phyloP scores from a whole-genome alignment of 2,113 vertebrate genomes.

The Pelecanus crispus region DNA sequence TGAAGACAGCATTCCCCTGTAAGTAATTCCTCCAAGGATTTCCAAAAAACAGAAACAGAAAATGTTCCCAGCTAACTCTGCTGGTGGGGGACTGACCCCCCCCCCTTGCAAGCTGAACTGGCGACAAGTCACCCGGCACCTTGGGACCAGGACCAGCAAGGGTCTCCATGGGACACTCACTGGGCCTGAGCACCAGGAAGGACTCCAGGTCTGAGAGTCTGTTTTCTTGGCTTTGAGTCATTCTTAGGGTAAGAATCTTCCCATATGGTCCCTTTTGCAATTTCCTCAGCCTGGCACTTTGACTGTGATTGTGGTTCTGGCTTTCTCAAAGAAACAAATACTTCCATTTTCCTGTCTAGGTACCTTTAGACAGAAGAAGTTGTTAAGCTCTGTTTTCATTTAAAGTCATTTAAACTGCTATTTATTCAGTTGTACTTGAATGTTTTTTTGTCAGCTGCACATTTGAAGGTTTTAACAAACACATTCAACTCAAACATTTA shows the following conservation, averaged over 20 bases:
- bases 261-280: background rate
- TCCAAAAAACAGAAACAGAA: background rate
- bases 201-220: background rate
- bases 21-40: background rate
- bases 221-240: background rate
- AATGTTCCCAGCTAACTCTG: background rate
- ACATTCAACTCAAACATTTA: background rate
- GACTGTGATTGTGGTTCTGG: background rate
- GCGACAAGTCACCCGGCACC: fast-evolving
- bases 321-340: background rate
- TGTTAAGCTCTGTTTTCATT: background rate
- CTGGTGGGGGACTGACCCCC: background rate
- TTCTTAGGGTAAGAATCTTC: background rate
- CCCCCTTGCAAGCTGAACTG: background rate
- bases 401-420: background rate
- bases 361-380: background rate
- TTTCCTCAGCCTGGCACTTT: background rate
- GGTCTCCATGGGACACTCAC: background rate
- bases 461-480: background rate
- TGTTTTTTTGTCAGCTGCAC: background rate
- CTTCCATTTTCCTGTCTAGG: background rate
- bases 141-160: background rate
- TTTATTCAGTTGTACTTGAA: background rate
- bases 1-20: background rate
- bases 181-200: background rate